Conservation (phyloP, 2,888 invertebrate species). For the Leucophenga montana region DNA sequence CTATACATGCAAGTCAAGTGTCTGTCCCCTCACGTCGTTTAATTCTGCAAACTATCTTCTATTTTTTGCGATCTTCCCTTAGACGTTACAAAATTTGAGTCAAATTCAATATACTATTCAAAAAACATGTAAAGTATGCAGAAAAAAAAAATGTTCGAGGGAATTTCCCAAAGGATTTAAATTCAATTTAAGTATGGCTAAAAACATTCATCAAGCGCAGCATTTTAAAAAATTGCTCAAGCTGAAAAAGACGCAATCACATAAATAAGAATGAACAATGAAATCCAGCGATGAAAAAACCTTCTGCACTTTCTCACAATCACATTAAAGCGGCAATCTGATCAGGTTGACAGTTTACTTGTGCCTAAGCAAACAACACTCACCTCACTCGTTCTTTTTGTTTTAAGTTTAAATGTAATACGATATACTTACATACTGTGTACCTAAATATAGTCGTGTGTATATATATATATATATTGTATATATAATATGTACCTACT, state of each 20-base stretch:
- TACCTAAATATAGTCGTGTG: too few relatives aligned
- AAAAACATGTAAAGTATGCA: too few relatives aligned
- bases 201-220: conserved; percentile 30
- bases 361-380: neutral
- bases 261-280: neutral
- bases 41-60: too few relatives aligned
- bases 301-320: neutral
- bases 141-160: neutral
- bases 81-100: too few relatives aligned
- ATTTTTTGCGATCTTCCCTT: too few relatives aligned
- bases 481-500: neutral
- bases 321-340: neutral
- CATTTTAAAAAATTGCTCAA: conserved; percentile 26
- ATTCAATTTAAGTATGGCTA: conserved; percentile 31
- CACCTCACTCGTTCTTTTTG: neutral
- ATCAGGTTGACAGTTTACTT: conserved; percentile 6
- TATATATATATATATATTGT: neutral
- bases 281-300: neutral
- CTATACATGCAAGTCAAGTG: too few relatives aligned
- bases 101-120: too few relatives aligned
- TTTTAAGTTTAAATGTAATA: neutral
- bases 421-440: neutral
- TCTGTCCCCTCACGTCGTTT: neutral
- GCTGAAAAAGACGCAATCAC: neutral
- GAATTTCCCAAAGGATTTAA: conserved; percentile 29